phyloP scores from a whole-genome alignment of 2,113 vertebrate genomes.

The Rallus limicola region DNA sequence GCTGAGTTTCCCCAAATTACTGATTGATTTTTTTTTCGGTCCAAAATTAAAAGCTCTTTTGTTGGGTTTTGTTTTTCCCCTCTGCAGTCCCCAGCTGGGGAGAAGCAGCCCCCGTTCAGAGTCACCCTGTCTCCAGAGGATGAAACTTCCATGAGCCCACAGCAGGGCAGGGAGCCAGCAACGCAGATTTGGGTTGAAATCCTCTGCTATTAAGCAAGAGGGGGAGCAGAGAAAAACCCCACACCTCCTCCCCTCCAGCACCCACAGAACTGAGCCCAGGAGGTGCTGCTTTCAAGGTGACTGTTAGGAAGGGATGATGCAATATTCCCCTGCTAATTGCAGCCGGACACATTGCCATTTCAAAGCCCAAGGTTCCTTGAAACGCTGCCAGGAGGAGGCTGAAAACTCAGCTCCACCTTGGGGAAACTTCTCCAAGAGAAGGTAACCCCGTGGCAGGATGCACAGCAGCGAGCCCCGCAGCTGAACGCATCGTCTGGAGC shows the following conservation, averaged over 20 bases:
- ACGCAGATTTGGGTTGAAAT: not conserved
- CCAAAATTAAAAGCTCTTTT: not conserved
- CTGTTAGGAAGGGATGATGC: not conserved
- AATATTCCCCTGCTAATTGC: not conserved
- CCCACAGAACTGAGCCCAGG: not conserved
- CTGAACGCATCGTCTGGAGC: rapidly evolving
- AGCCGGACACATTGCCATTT: rapidly evolving
- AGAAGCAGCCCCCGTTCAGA: rapidly evolving
- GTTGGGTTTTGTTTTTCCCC: too few species aligned
- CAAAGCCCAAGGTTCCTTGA: not conserved
- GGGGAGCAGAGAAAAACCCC: not conserved
- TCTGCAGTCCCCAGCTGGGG: not conserved
- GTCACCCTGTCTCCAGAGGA: not conserved
- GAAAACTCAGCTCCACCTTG: not conserved
- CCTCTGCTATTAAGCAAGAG: not conserved
- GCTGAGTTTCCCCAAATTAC: not conserved
- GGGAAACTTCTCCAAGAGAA: not conserved
- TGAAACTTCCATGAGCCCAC: not conserved
- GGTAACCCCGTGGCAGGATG: rapidly evolving
- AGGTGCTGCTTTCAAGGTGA: not conserved
- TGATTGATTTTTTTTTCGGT: not conserved
- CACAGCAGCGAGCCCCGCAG: rapidly evolving
- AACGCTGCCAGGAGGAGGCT: not conserved
- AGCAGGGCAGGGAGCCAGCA: rapidly evolving
- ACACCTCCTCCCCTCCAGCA: rapidly evolving